These are phyloP conservation scores for Yponomeuta sedellus DNA, from an alignment of 2,888 invertebrate genomes.

Conservation along the genomic window DNA sequence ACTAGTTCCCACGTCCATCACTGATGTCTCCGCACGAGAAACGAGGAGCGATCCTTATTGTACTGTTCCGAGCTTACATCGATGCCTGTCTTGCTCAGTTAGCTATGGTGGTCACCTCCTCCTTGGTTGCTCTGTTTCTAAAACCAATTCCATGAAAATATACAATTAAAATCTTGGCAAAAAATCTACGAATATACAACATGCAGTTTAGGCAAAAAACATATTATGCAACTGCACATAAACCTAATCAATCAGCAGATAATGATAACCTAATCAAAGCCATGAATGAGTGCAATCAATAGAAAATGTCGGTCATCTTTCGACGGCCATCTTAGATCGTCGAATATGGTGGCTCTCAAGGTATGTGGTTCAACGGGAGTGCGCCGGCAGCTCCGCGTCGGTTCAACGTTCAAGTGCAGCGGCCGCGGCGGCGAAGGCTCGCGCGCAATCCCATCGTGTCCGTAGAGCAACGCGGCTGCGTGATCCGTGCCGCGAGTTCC, in stretches of 20 bases:
- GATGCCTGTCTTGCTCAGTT: conserved; percentile 1
- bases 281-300: no score
- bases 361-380: not conserved
- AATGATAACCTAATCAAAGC: no score
- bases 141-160: not conserved
- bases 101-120: not conserved
- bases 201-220: no score
- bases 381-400: conserved; percentile 37
- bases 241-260: no score
- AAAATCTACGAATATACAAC: no score
- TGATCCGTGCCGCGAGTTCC: conserved; percentile 33
- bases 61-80: not conserved
- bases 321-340: not conserved
- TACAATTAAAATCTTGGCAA: no score
- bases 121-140: not conserved
- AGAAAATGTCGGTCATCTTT: no score
- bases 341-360: not conserved
- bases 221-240: no score
- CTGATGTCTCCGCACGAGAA: not conserved
- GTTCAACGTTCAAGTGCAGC: conserved; percentile 69
- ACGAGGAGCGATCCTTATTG: conserved; percentile 2
- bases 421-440: conserved; percentile 42
- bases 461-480: conserved; percentile 49
- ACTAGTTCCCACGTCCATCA: not conserved
- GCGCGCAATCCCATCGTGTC: conserved; percentile 57